A percentile compares a stretch with the other conserved stretches of the same genome.
Conservation (phyloP, 2,888 invertebrate species). For the Endotricha flammealis region DNA sequence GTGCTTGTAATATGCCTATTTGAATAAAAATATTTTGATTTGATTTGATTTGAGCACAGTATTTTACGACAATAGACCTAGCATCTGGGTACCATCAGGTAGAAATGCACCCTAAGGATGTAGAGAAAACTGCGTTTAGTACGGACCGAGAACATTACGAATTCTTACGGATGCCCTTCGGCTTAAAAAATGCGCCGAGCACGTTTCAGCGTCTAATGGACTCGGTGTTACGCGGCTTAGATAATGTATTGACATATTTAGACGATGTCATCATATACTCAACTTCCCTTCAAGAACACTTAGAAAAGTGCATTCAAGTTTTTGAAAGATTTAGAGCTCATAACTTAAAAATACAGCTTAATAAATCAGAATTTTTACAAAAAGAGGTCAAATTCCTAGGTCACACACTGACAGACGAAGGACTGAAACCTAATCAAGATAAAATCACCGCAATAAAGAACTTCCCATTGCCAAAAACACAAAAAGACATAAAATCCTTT, state of each 20-base stretch:
- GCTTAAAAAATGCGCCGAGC: not conserved
- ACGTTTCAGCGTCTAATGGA: conserved; percentile 28
- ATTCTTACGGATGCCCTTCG: not conserved
- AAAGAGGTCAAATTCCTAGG: conserved; percentile 19
- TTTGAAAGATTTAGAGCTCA: conserved; percentile 24
- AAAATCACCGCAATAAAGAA: conserved; percentile 25
- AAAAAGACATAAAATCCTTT: conserved; percentile 26
- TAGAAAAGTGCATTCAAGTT: conserved; percentile 22
- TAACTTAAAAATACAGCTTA: conserved; percentile 23
- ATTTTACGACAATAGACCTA: conserved; percentile 27
- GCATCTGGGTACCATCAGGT: conserved; percentile 25
- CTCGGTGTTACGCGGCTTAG: conserved; percentile 27
- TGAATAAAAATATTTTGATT: no score
- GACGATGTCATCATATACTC: conserved; percentile 29
- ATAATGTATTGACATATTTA: conserved; percentile 25
- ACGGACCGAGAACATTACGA: conserved; percentile 15
- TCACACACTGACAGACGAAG: conserved; percentile 21
- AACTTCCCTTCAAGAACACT: conserved; percentile 24
- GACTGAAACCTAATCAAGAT: conserved; percentile 27
- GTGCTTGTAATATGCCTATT: no score
- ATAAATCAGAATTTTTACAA: conserved; percentile 23
- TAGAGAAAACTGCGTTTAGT: conserved; percentile 27
- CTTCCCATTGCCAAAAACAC: conserved; percentile 24
- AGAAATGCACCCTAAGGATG: conserved; percentile 16
- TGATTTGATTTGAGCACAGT: no score